Conservation (phyloP, 2,113 vertebrate species). For the Aix galericulata region DNA sequence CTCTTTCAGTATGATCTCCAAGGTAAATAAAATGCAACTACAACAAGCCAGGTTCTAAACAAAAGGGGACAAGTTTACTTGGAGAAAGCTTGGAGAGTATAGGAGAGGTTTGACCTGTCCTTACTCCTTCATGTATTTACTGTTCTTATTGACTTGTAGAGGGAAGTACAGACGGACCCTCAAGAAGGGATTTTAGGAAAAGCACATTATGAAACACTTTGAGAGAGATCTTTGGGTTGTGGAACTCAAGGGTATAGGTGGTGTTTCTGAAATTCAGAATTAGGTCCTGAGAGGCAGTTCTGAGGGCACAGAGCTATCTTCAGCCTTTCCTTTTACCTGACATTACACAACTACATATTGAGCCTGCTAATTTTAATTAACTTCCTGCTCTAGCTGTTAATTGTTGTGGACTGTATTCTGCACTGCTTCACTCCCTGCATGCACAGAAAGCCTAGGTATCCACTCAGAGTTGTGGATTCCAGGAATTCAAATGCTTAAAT, state of each 20-base stretch:
- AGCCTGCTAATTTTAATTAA: neutral
- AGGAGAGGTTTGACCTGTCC: neutral
- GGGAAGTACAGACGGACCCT: neutral
- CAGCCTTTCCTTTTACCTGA: neutral
- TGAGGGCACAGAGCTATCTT: rapidly evolving
- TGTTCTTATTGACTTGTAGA: neutral
- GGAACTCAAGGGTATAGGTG: neutral
- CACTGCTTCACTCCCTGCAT: neutral
- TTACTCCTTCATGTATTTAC: neutral
- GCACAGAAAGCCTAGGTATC: neutral
- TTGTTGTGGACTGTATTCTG: neutral
- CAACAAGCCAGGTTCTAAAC: neutral
- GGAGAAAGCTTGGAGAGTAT: neutral
- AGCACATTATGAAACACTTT: neutral
- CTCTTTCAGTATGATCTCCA: neutral
- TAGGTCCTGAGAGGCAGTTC: neutral
- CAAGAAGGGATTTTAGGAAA: neutral
- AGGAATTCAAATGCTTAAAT: neutral
- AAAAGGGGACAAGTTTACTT: neutral
- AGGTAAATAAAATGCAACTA: neutral
- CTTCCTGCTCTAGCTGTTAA: neutral
- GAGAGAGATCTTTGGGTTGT: neutral
- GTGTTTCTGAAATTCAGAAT: neutral
- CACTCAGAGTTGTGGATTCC: neutral
- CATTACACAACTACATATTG: neutral